These are phyloP conservation scores for Halocynthia aurantium DNA, from an alignment of 23 tunicate species.

Conservation along the genomic window DNA sequence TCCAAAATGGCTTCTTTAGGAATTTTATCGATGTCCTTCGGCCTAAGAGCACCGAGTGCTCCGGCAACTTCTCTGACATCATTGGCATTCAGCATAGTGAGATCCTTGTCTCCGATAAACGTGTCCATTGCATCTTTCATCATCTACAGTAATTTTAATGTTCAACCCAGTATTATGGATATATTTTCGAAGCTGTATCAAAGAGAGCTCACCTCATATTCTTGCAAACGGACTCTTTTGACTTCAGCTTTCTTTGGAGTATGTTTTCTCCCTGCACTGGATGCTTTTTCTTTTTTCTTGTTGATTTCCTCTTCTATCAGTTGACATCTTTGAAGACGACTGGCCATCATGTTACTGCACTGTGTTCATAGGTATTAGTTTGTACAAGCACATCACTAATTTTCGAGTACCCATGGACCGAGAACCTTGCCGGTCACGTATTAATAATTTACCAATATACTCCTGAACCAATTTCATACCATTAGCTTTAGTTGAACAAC, in stretches of 20 bases:
- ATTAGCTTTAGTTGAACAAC: no score
- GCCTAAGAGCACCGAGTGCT: conserved; percentile 48
- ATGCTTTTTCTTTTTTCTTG: conserved; percentile 3
- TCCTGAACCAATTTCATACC: no score
- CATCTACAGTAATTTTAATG: conserved; percentile 2
- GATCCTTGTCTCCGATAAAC: conserved; percentile 22
- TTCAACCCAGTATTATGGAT: not conserved
- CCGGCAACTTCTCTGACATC: conserved; percentile 53
- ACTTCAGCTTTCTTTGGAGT: not conserved
- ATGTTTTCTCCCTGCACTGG: not conserved
- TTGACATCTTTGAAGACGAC: conserved; percentile 35
- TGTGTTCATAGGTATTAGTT: no score
- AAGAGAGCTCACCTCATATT: conserved; percentile 4
- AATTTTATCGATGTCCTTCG: conserved; percentile 35
- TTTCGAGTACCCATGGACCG: no score
- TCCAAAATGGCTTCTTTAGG: conserved; percentile 41
- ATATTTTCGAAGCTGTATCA: not conserved
- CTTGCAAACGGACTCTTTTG: not conserved
- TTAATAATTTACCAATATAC: no score
- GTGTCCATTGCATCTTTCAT: conserved; percentile 21
- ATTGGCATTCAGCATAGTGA: conserved; percentile 2
- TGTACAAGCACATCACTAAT: no score
- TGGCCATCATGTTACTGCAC: conserved; percentile 28
- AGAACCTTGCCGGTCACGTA: no score
- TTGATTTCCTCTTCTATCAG: conserved; percentile 15